Evolutionary conservation across 2,797 vertebrate species (phyloP).

Genomic region (Sebastes hubbsi): DNA sequence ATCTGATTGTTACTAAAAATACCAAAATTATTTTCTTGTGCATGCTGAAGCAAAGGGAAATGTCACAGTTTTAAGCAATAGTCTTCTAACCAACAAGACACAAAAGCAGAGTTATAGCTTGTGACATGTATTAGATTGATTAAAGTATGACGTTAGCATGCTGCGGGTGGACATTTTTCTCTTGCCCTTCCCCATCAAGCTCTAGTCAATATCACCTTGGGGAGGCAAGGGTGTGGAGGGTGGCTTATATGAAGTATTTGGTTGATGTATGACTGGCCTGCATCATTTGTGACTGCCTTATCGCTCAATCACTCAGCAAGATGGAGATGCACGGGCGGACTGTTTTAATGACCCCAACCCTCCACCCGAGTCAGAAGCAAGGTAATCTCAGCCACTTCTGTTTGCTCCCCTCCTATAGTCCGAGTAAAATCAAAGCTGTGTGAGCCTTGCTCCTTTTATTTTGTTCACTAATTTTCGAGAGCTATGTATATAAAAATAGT

Average conservation of each 20-base stretch:
- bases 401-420: background rate
- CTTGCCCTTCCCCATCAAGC: conserved; percentile 51
- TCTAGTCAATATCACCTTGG: conserved; percentile 70
- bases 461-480: background rate
- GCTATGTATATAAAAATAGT: too few species aligned
- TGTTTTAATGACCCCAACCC: conserved; percentile 63
- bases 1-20: conserved; percentile 45
- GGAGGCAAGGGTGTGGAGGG: conserved; percentile 41
- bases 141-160: conserved; percentile 48
- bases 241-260: conserved; percentile 53
- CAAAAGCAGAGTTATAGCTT: background rate
- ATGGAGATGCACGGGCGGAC: conserved; percentile 57
- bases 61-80: background rate
- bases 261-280: conserved; percentile 67
- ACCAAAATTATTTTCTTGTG: background rate
- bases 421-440: background rate
- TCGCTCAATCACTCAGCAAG: conserved; percentile 70
- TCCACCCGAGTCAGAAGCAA: conserved; percentile 35
- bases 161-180: conserved; percentile 45
- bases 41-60: background rate
- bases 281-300: conserved; percentile 70
- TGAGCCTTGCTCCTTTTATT: background rate
- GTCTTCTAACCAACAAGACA: background rate
- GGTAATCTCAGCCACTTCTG: conserved; percentile 30
- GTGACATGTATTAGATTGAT: conserved; percentile 50